A percentile compares a stretch with the other conserved stretches of the same genome.
phyloP scores from a whole-genome alignment of 2,888 invertebrate genomes.

The Cyclophora punctaria region DNA sequence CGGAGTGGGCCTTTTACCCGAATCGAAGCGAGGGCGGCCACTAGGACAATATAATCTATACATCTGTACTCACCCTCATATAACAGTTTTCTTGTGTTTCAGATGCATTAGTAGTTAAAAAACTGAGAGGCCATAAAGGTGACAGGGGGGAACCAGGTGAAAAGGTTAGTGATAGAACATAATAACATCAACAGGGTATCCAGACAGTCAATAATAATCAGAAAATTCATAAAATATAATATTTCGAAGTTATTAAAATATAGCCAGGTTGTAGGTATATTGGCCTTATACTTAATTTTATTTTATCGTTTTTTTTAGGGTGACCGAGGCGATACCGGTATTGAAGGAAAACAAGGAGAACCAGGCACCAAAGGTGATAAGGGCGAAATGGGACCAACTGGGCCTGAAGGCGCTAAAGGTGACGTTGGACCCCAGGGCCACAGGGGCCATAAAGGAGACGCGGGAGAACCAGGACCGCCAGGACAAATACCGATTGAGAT shows the following conservation, averaged over 20 bases:
- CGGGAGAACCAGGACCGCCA: slow-evolving; percentile 19
- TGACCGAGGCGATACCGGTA: slow-evolving; percentile 80
- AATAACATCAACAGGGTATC: no score
- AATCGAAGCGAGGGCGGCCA: no score
- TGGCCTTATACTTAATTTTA: neutral
- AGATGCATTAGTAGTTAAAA: slow-evolving; percentile 43
- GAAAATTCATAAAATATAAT: no score
- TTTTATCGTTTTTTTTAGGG: slow-evolving; percentile 63
- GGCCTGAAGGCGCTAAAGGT: slow-evolving; percentile 77
- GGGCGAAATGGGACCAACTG: slow-evolving; percentile 76
- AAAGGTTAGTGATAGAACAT: slow-evolving; percentile 27
- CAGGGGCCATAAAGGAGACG: slow-evolving; percentile 48
- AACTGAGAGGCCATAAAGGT: slow-evolving; percentile 45
- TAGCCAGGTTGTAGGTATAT: no score
- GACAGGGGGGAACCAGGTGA: slow-evolving; percentile 36
- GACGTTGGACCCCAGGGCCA: slow-evolving; percentile 45
- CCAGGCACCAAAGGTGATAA: slow-evolving; percentile 18
- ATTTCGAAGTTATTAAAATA: no score
- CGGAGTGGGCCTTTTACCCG: no score
- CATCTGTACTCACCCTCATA: no score
- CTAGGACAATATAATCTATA: no score
- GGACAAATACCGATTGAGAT: slow-evolving; percentile 1
- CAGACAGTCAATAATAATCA: no score
- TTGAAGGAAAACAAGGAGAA: slow-evolving; percentile 35
- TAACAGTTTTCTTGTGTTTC: slow-evolving; percentile 11